Evolutionary conservation across 2,888 invertebrate species (phyloP), one percentile per base, ranked within the genome.

Genomic region (Drosophila pseudotalamancana): DNA sequence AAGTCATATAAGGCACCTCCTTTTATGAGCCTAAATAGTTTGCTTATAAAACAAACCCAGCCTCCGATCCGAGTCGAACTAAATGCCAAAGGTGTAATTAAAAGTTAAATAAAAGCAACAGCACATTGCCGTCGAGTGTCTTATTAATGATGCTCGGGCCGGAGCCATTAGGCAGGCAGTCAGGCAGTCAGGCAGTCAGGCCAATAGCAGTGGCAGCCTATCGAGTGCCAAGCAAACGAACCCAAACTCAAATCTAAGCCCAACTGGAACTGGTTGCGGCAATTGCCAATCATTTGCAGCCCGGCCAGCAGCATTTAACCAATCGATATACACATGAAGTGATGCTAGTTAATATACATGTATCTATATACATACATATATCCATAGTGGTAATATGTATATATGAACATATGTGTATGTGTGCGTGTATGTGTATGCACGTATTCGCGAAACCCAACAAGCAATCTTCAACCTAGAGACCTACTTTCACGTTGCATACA

Each of bases 1-100:
- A 43, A 25, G 45, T 39, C 29, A 23, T 14, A 42, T 48, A 21
- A 42, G 57, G 19, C n/a, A 29, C 19, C 29, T 29, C 3, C 43
- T 18, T 45, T 29, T 31, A 21, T 23, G 62, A 43, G 21, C 23
- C 49, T n/a, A 62, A 45, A 56, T 62, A 25, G 46, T 54, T 51
- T 19, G 43, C 54, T 49, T 51, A 43, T 35, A 53, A 48, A 64
- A 53, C 14, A 29, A 29, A 23, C 42, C 29, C 37, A 55, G 46
- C 34, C 27, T 12, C 12, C 35, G 18, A 18, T 2, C 8, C 35
- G 35, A n/a, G 25, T 35, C 54, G 46, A 21, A 43, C 27, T 21
- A 81, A 82, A 83, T 83, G 83, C 79, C 83, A 83, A 83, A 83
- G 83, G 87, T 87, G 82, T 79, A 77, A 87, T 83, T 85, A 83